phyloP scores from a whole-genome alignment of 1,140 invertebrate species.

The Zaprionus davidi region DNA sequence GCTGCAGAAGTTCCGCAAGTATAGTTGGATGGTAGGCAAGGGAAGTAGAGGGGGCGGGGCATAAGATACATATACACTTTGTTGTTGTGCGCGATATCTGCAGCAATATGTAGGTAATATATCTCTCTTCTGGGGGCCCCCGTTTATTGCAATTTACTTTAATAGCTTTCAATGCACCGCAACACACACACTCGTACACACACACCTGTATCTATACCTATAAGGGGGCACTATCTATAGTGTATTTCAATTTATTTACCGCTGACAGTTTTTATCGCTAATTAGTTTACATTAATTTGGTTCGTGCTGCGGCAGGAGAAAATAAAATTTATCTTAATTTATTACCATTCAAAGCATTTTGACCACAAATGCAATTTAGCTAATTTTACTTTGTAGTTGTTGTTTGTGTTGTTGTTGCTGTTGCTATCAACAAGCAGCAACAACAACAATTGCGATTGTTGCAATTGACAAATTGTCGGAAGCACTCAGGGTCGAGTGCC shows the following conservation, averaged over 20 bases:
- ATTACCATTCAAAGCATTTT: constrained; percentile 67
- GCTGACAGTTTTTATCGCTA: constrained; percentile 75
- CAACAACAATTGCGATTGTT: constrained; percentile 39
- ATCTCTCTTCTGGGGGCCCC: constrained; percentile 18
- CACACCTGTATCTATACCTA: background rate
- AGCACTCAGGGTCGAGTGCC: constrained; percentile 39
- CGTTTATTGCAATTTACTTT: constrained; percentile 75
- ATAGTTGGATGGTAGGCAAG: background rate
- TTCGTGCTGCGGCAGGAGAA: constrained; percentile 29
- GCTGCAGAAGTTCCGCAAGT: constrained; percentile 45
- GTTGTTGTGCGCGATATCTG: background rate
- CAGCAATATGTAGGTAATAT: constrained; percentile 5
- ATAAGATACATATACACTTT: constrained; percentile 8
- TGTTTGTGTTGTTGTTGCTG: constrained; percentile 18
- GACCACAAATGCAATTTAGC: constrained; percentile 74
- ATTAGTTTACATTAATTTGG: constrained; percentile 78
- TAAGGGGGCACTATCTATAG: constrained; percentile 40
- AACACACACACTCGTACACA: constrained; percentile 33
- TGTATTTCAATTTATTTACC: constrained; percentile 78
- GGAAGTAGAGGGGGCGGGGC: background rate
- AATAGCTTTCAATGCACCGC: constrained; percentile 78
- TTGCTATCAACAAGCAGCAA: constrained; percentile 14
- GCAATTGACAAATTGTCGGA: constrained; percentile 64
- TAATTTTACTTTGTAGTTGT: constrained; percentile 58
- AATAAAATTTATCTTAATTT: constrained; percentile 71